Base-by-base conservation (phyloP, 1,140 invertebrate genomes). In the Eueides isabella region DNA sequence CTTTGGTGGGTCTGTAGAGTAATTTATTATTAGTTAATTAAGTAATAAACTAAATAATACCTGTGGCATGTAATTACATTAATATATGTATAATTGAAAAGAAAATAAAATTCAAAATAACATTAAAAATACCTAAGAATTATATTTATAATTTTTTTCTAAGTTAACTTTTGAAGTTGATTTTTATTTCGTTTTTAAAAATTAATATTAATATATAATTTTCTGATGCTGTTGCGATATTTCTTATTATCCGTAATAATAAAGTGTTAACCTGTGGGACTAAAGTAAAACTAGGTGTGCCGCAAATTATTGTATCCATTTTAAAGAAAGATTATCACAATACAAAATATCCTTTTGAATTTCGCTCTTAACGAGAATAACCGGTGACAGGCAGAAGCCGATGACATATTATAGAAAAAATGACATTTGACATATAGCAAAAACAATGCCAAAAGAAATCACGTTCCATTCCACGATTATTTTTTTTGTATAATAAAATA, bases 1-100 rank as follows among this genome's bases (percentile, higher is more conserved):
- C 76, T 96, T 96, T 78, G 97, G 97, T 78, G 97, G 97, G 86
- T 98, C 97, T 97, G 80, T 16, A 33, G 67, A 72, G 28, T 29
- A 29, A 68, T 67, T n/a, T 63, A 16, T 69, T 33, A 69, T 69
- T 69, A 0, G 11, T 61, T 55, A 63, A 19, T 19, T n/a, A 44
- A 44, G 7, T 44, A 19, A 44, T 44, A 19, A 5, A 44, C 16
- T 44, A 19, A 44, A 44, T 5, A 44, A 44, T 44, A n/a, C 7
- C 7, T 19, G 6, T 6, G 19, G 41, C 7, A 44, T 44, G 19
- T n/a, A 44, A 38, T 38, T 4, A 38, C 5, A 14, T 38, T 16
- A 4, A 38, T 38, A 5, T 38, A 12, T 35, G 7, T 33, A 38
- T 14, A 38, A 5, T 38, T 38, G 16, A 5, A 38, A 38, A 2